Evolutionary conservation across 2,888 invertebrate genomes (phyloP).

Genomic region (Eudasyphora cyanicolor): DNA sequence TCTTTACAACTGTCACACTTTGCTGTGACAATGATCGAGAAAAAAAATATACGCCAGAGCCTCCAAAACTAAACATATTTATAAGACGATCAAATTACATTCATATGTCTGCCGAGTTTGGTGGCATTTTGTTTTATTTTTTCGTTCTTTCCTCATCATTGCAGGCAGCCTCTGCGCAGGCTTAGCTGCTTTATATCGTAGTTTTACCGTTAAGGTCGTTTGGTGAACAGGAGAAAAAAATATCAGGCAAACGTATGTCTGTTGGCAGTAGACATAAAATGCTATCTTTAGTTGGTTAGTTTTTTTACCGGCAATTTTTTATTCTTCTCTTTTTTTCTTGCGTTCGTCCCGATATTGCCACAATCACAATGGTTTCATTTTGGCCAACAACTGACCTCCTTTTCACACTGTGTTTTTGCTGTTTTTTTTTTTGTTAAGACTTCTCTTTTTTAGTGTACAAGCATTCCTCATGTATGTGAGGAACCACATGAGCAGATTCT

Average conservation of each 20-base stretch:
- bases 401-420: slow-evolving; percentile 37
- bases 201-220: slow-evolving; percentile 60
- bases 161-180: background rate
- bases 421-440: slow-evolving; percentile 50
- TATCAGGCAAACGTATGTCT: background rate
- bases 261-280: slow-evolving; percentile 27
- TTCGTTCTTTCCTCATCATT: background rate
- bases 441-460: background rate
- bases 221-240: background rate
- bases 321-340: background rate
- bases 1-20: slow-evolving; percentile 22
- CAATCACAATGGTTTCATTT: slow-evolving; percentile 40
- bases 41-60: background rate
- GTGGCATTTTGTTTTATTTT: background rate
- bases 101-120: slow-evolving; percentile 15
- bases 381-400: slow-evolving; percentile 57
- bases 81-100: slow-evolving; percentile 42
- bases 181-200: slow-evolving; percentile 41
- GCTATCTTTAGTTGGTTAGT: slow-evolving; percentile 11
- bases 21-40: background rate
- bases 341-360: background rate
- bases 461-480: background rate
- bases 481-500: background rate
- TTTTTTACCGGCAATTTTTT: no score
- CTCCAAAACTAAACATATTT: slow-evolving; percentile 17